These are phyloP conservation scores for Ptychochromis oligacanthus DNA, from an alignment of 2,113 vertebrate species.

Conservation along the genomic window DNA sequence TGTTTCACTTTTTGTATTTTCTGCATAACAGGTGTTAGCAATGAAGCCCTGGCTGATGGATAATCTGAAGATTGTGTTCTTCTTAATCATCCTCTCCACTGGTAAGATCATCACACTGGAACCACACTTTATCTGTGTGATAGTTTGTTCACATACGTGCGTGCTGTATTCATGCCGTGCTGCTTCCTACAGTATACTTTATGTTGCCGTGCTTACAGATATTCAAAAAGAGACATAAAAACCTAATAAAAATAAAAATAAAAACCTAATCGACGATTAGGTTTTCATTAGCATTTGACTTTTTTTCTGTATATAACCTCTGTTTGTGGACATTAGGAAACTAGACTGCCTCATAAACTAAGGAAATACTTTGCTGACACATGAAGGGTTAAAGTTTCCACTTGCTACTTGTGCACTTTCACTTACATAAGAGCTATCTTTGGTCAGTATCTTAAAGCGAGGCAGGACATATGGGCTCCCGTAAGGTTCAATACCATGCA, in stretches of 20 bases:
- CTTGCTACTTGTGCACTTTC: neutral
- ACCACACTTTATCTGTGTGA: neutral
- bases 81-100: conserved; percentile 34
- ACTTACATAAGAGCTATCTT: neutral
- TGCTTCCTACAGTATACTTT: accelerated
- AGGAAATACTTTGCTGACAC: conserved; percentile 1
- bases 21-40: neutral
- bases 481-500: accelerated
- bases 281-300: neutral
- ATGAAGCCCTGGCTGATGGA: conserved; percentile 25
- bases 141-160: accelerated
- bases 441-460: neutral
- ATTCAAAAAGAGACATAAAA: neutral
- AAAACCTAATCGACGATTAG: too few relatives aligned
- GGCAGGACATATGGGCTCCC: neutral
- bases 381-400: accelerated
- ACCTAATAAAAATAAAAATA: too few relatives aligned
- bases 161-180: neutral
- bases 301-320: neutral
- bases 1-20: conserved; percentile 2
- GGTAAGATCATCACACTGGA: conserved; percentile 39
- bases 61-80: conserved; percentile 20
- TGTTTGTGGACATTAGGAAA: neutral
- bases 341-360: neutral
- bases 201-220: neutral